Conservation (phyloP, 2,113 vertebrate species). For the Xenopus tropicalis region UCB_Xtro_10.0 CM004445.2:80977501-80978000, state of each 20-base stretch:
- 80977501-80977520: no score
- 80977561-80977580: background rate
- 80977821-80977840: constrained; percentile 21
- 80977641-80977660: constrained; percentile 8
- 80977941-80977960: background rate
- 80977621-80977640: background rate
- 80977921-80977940: constrained; percentile 2
- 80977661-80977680: constrained; percentile 4
- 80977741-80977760: constrained; percentile 5
- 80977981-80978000: constrained; percentile 1
- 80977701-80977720: constrained; percentile 10
- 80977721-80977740: constrained; percentile 29
- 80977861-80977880: constrained; percentile 7
- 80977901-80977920: background rate
- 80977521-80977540: no score
- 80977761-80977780: constrained; percentile 18
- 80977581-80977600: background rate
- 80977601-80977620: background rate
- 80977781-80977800: constrained; percentile 33
- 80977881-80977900: background rate
- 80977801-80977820: constrained; percentile 23
- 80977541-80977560: background rate
- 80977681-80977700: constrained; percentile 1
- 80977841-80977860: constrained; percentile 8
- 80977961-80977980: background rate